Percentiles rank a stretch among this genome's conserved stretches.
These are phyloP conservation scores for Vidua macroura DNA, from an alignment of 2,113 vertebrate genomes.

Conservation along the genomic window DNA sequence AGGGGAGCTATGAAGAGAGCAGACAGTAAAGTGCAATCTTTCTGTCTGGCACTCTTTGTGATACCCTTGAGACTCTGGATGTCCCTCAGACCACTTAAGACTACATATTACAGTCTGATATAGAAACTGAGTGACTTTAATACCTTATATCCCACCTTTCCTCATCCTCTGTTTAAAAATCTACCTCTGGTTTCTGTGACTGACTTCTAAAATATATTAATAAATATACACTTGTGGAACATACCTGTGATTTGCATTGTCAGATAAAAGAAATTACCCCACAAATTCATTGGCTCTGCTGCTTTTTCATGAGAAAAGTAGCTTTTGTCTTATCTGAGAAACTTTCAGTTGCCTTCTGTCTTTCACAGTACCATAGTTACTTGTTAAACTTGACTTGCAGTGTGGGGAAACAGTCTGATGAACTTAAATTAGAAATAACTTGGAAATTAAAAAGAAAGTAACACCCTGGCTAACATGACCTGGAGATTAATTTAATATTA, in stretches of 20 bases:
- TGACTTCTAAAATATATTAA: not conserved
- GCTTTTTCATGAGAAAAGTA: not conserved
- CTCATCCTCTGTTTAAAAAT: not conserved
- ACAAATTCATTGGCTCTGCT: not conserved
- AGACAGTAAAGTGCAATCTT: not conserved
- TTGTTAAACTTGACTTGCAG: not conserved
- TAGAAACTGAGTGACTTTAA: not conserved
- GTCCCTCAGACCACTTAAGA: not conserved
- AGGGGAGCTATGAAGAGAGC: not conserved
- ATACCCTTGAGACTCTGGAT: not conserved
- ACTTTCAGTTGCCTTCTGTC: not conserved
- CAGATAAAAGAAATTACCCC: not conserved
- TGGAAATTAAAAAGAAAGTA: not conserved
- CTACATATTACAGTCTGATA: not conserved
- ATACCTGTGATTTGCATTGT: not conserved
- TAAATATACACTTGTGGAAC: not conserved
- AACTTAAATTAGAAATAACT: not conserved
- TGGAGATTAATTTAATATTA: not conserved
- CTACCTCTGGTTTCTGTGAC: not conserved
- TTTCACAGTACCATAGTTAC: not conserved
- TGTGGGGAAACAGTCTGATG: not conserved
- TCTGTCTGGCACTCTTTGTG: not conserved
- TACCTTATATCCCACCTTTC: not conserved
- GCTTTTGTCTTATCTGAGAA: not conserved
- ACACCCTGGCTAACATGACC: not conserved